Conservation (phyloP, 2,888 invertebrate genomes). For the Xiphydria camelus region DNA sequence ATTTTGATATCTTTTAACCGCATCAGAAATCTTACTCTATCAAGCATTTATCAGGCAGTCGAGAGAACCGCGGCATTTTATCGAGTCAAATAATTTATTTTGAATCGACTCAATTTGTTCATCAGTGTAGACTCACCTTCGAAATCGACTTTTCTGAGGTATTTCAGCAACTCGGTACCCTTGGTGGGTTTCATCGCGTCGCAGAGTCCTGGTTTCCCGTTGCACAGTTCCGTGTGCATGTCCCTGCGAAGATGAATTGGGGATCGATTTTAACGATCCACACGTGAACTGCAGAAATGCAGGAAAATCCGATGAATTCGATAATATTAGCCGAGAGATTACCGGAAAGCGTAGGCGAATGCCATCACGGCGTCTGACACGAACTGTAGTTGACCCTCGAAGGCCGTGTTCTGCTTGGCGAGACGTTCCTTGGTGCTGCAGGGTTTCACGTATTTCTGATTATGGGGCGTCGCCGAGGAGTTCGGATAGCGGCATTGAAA, state of each 20-base stretch:
- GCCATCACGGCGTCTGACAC: conserved; percentile 96
- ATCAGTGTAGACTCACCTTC: no score
- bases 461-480: conserved; percentile 81
- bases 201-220: conserved; percentile 76
- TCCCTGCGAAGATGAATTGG: conserved; percentile 68
- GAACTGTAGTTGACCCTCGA: conserved; percentile 93
- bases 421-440: conserved; percentile 83
- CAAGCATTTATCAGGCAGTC: no score
- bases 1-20: no score
- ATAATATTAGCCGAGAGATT: no score
- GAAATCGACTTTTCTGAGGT: conserved; percentile 84
- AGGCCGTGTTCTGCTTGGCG: conserved; percentile 76
- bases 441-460: conserved; percentile 67
- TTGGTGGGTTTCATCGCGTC: conserved; percentile 88
- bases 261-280: no score
- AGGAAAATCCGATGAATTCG: no score
- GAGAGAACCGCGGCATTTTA: no score
- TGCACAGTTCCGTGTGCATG: conserved; percentile 84
- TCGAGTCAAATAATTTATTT: background rate
- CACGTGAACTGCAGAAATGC: no score
- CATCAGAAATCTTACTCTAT: no score
- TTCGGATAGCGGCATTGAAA: conserved; percentile 87
- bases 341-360: conserved; percentile 87
- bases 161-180: conserved; percentile 81
- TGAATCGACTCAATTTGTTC: conserved; percentile 12